A percentile compares a stretch with the other conserved stretches of the same genome.
These are phyloP conservation scores for Pogonomyrmex californicus DNA, from an alignment of 1,140 invertebrate species.

Conservation along the genomic window DNA sequence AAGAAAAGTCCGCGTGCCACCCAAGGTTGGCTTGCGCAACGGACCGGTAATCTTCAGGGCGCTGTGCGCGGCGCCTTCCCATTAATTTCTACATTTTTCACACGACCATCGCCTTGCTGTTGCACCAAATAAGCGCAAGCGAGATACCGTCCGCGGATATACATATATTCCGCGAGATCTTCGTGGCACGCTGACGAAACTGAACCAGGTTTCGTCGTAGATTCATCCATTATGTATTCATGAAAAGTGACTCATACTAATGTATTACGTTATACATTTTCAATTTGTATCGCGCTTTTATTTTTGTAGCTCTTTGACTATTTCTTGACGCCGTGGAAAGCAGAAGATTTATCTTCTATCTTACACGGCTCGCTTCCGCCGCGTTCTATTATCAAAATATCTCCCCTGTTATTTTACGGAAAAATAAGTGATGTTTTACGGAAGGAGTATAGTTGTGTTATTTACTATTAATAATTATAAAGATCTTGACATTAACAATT, in stretches of 20 bases:
- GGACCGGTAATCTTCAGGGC: slow-evolving; percentile 30
- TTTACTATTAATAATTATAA: slow-evolving; percentile 17
- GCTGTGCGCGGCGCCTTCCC: slow-evolving; percentile 38
- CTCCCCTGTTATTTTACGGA: background rate
- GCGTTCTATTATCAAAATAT: background rate
- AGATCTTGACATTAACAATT: background rate
- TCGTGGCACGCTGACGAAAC: slow-evolving; percentile 42
- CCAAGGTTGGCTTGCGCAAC: slow-evolving; percentile 51
- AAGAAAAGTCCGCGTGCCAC: slow-evolving; percentile 44
- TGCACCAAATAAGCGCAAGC: slow-evolving; percentile 37
- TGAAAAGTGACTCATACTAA: slow-evolving; percentile 37
- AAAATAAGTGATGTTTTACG: background rate
- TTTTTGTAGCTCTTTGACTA: slow-evolving; percentile 6
- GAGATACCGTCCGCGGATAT: slow-evolving; percentile 15
- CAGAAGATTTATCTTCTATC: background rate
- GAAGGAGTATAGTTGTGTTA: background rate
- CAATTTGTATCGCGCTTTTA: slow-evolving; percentile 21
- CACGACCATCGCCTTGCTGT: slow-evolving; percentile 36
- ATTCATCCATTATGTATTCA: slow-evolving; percentile 49
- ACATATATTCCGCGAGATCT: slow-evolving; percentile 2
- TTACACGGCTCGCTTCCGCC: background rate
- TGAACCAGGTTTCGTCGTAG: background rate
- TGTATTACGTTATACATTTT: slow-evolving; percentile 47
- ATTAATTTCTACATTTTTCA: slow-evolving; percentile 60
- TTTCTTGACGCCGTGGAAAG: background rate